Evolutionary conservation across 1,140 invertebrate genomes (phyloP), one percentile per base, ranked within the genome.

Genomic region (Telenomus remus): DNA sequence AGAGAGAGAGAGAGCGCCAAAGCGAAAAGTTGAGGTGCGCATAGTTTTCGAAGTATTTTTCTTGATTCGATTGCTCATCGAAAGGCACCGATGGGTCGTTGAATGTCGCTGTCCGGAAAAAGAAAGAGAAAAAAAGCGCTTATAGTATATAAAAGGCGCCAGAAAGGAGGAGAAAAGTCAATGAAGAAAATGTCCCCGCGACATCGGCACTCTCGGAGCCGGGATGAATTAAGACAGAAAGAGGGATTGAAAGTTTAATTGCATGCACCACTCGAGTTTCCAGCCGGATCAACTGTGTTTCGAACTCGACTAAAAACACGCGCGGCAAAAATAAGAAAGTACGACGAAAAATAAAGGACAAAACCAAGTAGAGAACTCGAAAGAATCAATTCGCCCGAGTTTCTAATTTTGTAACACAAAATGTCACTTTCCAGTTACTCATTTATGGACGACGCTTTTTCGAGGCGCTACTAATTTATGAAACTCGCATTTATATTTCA

Each of bases 191-290:
- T 75, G 72, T 75, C 51, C 69, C 70, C 66, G n/a, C 75, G 66
- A 68, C 70, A 69, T 50, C 49, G 77, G 44, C 42, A 64, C 65
- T 72, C 55, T 49, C 54, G 70, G 39, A 65, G 34, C 63, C 51
- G 49, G 46, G 64, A 69, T 74, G 54, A 71, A 78, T 78, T 75
- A 61, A 73, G 71, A 73, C 78, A 81, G 79, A 72, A 78, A 65
- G 63, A 76, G 79, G 70, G 76, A 83, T 80, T 82, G 79, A 79
- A 84, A 84, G 81, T 84, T 85, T 85, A 86, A 86, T 86, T 84
- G 79, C 80, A 82, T 85, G 82, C 81, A 85, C 69, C 59, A 57
- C 71, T 83, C 57, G 79, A 71, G 71, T 61, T 64, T 66, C 72
- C 48, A 71, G 68, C 57, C 74, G 57, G 79, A 79, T 79, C 76